These are phyloP conservation scores for Apotomis betuletana DNA, from an alignment of 2,888 invertebrate species.

Conservation along the genomic window DNA sequence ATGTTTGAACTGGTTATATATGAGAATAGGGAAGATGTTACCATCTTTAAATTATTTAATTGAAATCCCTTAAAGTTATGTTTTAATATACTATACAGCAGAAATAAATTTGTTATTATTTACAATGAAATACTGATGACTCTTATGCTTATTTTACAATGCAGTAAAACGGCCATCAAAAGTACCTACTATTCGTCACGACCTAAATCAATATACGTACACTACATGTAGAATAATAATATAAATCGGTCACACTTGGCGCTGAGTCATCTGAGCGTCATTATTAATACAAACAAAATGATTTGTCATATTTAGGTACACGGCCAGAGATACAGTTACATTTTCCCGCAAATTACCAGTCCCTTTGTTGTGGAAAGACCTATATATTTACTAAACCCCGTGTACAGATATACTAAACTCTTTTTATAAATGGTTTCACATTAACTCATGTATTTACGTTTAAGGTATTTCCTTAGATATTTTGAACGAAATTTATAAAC, in stretches of 20 bases:
- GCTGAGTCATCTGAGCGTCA: constrained; percentile 22
- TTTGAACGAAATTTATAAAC: too few species aligned
- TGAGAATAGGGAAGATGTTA: too few species aligned
- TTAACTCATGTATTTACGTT: neutral
- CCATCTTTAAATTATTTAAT: too few species aligned
- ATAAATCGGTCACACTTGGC: constrained; percentile 17
- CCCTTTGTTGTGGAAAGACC: neutral
- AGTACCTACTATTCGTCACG: neutral
- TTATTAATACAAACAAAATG: constrained; percentile 11
- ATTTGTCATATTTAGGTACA: constrained; percentile 9
- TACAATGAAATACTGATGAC: constrained; percentile 3
- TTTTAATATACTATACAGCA: neutral
- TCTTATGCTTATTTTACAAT: neutral
- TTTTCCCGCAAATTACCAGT: constrained; percentile 5
- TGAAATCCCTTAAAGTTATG: neutral
- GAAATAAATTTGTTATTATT: neutral
- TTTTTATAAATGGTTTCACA: neutral
- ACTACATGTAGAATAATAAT: neutral
- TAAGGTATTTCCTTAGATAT: too few species aligned
- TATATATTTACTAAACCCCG: neutral
- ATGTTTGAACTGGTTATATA: too few species aligned
- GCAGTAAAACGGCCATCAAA: neutral
- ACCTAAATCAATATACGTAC: constrained; percentile 10
- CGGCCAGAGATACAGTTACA: constrained; percentile 14
- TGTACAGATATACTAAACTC: neutral